Evolutionary conservation across 2,888 invertebrate species (phyloP).

Genomic region (Microplitis manilae): DNA sequence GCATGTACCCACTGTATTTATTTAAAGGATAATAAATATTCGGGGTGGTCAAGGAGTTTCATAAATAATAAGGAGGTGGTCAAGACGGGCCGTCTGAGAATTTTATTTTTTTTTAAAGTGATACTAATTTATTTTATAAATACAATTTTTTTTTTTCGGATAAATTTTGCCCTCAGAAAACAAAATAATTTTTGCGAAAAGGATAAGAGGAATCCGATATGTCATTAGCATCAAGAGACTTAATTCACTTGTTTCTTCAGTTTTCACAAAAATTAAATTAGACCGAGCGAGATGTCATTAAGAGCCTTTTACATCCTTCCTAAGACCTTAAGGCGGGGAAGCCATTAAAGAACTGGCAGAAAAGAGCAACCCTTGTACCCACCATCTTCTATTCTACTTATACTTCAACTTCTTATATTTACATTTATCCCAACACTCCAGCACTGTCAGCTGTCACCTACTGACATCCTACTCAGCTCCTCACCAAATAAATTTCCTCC

Average conservation of each 20-base stretch:
- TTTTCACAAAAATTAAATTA: slow-evolving; percentile 67
- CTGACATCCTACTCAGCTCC: slow-evolving; percentile 6
- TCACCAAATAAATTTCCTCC: background rate
- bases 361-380: slow-evolving; percentile 65
- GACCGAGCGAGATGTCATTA: slow-evolving; percentile 68
- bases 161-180: too few relatives aligned
- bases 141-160: too few relatives aligned
- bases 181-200: slow-evolving; percentile 6
- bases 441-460: slow-evolving; percentile 1
- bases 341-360: slow-evolving; percentile 66
- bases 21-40: background rate
- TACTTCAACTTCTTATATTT: slow-evolving; percentile 36
- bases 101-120: background rate
- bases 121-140: too few relatives aligned
- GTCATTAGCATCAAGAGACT: slow-evolving; percentile 62
- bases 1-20: background rate
- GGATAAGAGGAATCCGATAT: slow-evolving; percentile 61
- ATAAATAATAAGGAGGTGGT: background rate
- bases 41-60: background rate
- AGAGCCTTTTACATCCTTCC: slow-evolving; percentile 71
- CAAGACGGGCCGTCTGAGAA: background rate
- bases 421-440: slow-evolving; percentile 8
- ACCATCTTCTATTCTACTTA: slow-evolving; percentile 54
- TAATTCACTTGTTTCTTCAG: slow-evolving; percentile 72
- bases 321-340: slow-evolving; percentile 59